Base-by-base conservation (phyloP, 1,140 invertebrate genomes). In the Heliconius eleuchia region DNA sequence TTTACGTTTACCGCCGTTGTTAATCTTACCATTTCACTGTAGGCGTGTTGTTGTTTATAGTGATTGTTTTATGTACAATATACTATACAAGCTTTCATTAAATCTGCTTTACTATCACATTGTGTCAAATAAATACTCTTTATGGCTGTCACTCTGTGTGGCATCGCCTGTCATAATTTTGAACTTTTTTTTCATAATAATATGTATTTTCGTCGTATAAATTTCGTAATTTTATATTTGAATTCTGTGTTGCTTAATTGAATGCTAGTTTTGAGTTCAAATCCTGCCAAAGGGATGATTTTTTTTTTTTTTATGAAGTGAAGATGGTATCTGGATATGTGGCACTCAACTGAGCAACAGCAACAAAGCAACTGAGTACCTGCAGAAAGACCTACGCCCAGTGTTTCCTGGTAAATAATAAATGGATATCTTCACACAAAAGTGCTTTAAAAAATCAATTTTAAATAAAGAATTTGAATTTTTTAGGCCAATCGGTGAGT, bases 41-140 rank as follows among this genome's bases (percentile, higher is more conserved):
- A 37, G 74, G 74, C 74, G 74, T 74, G 52, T 39, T 66, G 23
- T 76, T 23, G 23, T 76, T 76, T 76, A 76, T 76, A 46, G 74
- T 71, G 60, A 76, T 75, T 66, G 74, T 75, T 75, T 76, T 76
- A 76, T 76, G 39, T 70, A 70, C 19, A 19, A 57, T 66, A 66
- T 76, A 27, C 18, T 50, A 66, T 76, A 66, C 37, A 76, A 76
- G 74, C 66, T 76, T 76, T 76, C 74, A 71, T 76, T 76, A 76
- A 71, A 76, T 76, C 74, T 19, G 60, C 34, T 75, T n/a, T 42
- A 70, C n/a, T 70, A 70, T 76, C 37, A 34, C 16, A 27, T 30
- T 2, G 42, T 70, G 74, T 76, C 52, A 57, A 70, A 76, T 76
- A 76, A 76, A 76, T 76, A 76, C 6, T 19, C 13, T 76, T 76